These are phyloP conservation scores for Pithys albifrons DNA, from an alignment of 2,113 vertebrate species.

Conservation along the genomic window DNA sequence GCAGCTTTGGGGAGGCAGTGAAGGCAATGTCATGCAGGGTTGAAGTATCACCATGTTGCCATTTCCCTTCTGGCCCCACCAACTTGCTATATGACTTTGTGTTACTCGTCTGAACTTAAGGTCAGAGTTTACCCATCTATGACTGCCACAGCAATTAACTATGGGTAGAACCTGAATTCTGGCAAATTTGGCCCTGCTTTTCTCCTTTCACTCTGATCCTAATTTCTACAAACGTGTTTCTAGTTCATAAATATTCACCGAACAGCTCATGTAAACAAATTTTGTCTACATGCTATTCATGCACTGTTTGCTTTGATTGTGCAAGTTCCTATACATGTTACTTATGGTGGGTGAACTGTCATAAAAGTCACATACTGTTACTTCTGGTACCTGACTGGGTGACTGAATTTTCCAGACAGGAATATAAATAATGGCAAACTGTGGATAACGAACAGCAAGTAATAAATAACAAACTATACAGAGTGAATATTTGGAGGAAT, in stretches of 20 bases:
- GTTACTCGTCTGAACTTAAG: neutral
- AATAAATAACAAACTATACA: neutral
- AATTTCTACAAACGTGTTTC: slow-evolving; percentile 10
- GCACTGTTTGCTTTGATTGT: slow-evolving; percentile 41
- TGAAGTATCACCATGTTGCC: accelerated
- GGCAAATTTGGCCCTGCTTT: neutral
- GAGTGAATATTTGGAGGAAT: slow-evolving; percentile 23
- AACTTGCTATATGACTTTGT: neutral
- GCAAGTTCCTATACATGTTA: neutral
- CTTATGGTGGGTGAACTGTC: slow-evolving; percentile 11
- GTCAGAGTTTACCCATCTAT: neutral
- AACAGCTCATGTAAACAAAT: slow-evolving; percentile 32
- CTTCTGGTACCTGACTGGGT: slow-evolving; percentile 5
- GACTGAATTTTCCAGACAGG: neutral
- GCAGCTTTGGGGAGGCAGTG: neutral
- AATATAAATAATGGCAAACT: neutral
- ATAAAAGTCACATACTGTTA: slow-evolving; percentile 27
- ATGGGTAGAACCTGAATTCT: neutral
- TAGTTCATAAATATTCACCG: slow-evolving; percentile 42
- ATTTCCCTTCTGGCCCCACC: neutral
- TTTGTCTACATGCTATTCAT: slow-evolving; percentile 19
- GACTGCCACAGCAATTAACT: neutral
- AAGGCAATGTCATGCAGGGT: neutral
- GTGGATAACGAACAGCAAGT: neutral
- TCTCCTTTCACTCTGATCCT: slow-evolving; percentile 13